Evolutionary conservation across 1,140 invertebrate species (phyloP).

Genomic region (Daktulosphaira vitifoliae): DNA sequence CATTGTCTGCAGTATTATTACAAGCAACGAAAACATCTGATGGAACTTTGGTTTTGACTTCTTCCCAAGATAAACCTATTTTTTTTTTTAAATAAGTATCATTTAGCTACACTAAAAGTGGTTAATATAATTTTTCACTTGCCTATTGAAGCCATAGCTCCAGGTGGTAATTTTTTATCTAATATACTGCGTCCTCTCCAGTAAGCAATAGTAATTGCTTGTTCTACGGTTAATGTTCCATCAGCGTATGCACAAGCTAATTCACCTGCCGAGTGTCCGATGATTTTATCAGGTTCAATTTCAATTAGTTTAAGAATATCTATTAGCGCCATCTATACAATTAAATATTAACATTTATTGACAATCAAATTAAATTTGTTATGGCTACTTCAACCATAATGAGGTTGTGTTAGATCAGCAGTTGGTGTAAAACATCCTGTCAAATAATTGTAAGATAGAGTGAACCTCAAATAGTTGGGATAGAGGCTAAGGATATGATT

Average conservation of each 20-base stretch:
- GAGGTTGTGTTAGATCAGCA: too few relatives aligned
- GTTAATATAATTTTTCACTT: neutral
- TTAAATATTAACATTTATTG: slow-evolving; percentile 42
- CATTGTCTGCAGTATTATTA: slow-evolving; percentile 73
- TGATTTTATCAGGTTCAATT: slow-evolving; percentile 69
- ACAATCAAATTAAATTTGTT: neutral
- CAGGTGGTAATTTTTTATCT: slow-evolving; percentile 51
- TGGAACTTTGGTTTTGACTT: slow-evolving; percentile 54
- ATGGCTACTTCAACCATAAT: neutral
- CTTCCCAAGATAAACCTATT: slow-evolving; percentile 42
- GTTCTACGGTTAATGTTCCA: slow-evolving; percentile 69
- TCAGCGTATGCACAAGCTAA: slow-evolving; percentile 83
- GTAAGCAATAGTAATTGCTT: slow-evolving; percentile 70
- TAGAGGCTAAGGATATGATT: too few relatives aligned
- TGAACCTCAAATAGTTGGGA: too few relatives aligned
- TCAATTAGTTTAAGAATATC: slow-evolving; percentile 63
- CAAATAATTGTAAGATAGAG: neutral
- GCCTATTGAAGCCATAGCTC: slow-evolving; percentile 36
- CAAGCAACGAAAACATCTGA: slow-evolving; percentile 69
- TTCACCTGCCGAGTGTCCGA: slow-evolving; percentile 83
- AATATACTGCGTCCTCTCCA: slow-evolving; percentile 53
- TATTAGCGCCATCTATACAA: slow-evolving; percentile 69
- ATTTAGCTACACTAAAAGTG: neutral
- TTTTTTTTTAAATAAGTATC: neutral
- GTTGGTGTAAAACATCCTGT: neutral